Percentiles rank a stretch among this genome's conserved stretches.
Conservation (phyloP, 2,113 vertebrate genomes). For the Campylomormyrus tamandua region DNA sequence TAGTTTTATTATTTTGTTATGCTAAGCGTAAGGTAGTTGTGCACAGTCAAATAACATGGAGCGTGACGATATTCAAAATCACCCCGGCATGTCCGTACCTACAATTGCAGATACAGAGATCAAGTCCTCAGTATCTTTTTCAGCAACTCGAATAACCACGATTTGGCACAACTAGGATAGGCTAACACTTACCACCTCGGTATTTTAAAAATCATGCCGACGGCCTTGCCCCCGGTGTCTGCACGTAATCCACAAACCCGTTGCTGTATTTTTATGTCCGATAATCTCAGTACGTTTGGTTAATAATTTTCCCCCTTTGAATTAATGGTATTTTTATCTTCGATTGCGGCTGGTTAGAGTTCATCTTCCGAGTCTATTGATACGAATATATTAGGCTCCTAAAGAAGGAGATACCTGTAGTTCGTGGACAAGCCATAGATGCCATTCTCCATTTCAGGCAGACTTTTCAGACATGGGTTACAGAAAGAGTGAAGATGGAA, state of each 20-base stretch:
- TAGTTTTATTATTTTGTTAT: not conserved
- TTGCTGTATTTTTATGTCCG: not conserved
- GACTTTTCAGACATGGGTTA: slow-evolving; percentile 14
- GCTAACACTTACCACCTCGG: not conserved
- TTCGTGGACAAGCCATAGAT: not conserved
- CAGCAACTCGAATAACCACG: not conserved
- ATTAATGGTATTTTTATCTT: not conserved
- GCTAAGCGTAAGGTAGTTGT: not conserved
- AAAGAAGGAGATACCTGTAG: not conserved
- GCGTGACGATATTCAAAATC: not conserved
- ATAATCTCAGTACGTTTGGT: not conserved
- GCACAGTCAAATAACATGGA: not conserved
- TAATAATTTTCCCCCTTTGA: not conserved
- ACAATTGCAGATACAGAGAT: not conserved
- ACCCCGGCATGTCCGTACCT: not conserved
- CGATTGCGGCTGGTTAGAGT: not conserved
- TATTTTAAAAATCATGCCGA: not conserved
- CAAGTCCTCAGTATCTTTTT: not conserved
- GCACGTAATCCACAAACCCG: not conserved
- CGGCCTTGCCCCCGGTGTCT: not conserved
- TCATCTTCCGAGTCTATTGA: not conserved
- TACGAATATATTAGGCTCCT: not conserved
- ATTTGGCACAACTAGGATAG: not conserved
- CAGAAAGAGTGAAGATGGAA: slow-evolving; percentile 33
- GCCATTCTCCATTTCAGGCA: not conserved